A percentile compares a stretch with the other conserved stretches of the same genome.
These are phyloP conservation scores for Euwallacea fornicatus DNA, from an alignment of 1,140 invertebrate genomes.

Conservation along the genomic window DNA sequence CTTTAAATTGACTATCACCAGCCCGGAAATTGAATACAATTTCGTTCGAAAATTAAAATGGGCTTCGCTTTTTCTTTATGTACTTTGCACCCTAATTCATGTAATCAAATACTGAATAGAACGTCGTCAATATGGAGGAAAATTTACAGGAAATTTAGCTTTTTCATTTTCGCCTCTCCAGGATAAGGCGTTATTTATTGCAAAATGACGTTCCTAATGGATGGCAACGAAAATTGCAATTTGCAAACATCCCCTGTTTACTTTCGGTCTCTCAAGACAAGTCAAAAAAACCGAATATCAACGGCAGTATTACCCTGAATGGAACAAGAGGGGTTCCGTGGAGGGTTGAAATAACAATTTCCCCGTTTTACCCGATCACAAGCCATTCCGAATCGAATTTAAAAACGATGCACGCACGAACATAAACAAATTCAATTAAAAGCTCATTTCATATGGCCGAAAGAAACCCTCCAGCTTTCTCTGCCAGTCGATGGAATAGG, in stretches of 20 bases:
- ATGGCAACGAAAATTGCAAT: not conserved
- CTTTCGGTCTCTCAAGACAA: no score
- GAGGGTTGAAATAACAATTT: constrained; percentile 39
- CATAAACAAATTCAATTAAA: constrained; percentile 44
- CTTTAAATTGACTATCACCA: constrained; percentile 40
- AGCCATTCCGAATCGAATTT: constrained; percentile 39
- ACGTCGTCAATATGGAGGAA: constrained; percentile 36
- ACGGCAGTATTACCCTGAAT: constrained; percentile 12
- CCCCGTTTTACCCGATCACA: constrained; percentile 39
- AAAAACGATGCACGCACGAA: constrained; percentile 37
- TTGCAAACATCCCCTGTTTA: not conserved
- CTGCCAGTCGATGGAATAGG: constrained; percentile 8
- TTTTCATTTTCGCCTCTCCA: constrained; percentile 17
- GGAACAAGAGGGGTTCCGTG: constrained; percentile 1
- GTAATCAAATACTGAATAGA: constrained; percentile 30
- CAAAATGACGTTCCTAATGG: not conserved
- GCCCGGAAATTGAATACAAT: constrained; percentile 40
- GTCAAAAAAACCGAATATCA: constrained; percentile 8
- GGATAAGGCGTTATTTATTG: constrained; percentile 25
- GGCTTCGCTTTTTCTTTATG: constrained; percentile 36
- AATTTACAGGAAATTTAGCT: constrained; percentile 35
- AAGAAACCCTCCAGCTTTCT: constrained; percentile 21
- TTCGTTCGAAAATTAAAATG: constrained; percentile 37
- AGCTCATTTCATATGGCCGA: constrained; percentile 36
- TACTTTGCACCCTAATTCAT: constrained; percentile 34